These are phyloP conservation scores for Amazona guildingii DNA, from an alignment of 2,113 vertebrate species.

Conservation along the genomic window DNA sequence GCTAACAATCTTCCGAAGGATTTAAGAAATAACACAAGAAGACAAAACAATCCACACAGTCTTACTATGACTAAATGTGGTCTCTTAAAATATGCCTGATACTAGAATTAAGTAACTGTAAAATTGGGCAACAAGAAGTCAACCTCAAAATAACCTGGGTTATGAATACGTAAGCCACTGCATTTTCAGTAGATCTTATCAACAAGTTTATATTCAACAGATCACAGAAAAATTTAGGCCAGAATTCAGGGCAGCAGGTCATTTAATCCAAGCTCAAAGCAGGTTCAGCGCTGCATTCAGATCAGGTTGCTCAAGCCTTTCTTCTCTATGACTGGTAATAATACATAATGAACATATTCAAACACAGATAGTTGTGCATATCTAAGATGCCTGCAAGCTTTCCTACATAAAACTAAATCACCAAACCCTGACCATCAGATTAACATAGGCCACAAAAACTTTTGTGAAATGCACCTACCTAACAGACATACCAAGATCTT, in stretches of 20 bases:
- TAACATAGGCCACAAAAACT: background rate
- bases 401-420: background rate
- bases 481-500: background rate
- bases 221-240: background rate
- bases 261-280: background rate
- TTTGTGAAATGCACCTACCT: background rate
- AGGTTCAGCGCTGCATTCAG: background rate
- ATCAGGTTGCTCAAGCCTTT: background rate
- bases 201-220: background rate
- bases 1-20: slow-evolving; percentile 1
- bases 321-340: background rate
- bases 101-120: slow-evolving; percentile 49
- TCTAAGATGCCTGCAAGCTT: background rate
- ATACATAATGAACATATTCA: background rate
- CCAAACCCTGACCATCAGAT: background rate
- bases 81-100: slow-evolving; percentile 18
- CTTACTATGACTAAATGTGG: slow-evolving; percentile 39
- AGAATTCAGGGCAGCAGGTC: background rate
- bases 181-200: background rate
- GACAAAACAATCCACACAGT: slow-evolving; percentile 8
- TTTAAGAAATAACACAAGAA: slow-evolving; percentile 21
- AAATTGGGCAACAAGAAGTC: slow-evolving; percentile 45
- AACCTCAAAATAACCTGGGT: slow-evolving; percentile 29
- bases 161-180: rapidly evolving
- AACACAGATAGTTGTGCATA: background rate